These are phyloP conservation scores for Ispidina picta DNA, from an alignment of 2,797 vertebrate genomes.

Conservation along the genomic window DNA sequence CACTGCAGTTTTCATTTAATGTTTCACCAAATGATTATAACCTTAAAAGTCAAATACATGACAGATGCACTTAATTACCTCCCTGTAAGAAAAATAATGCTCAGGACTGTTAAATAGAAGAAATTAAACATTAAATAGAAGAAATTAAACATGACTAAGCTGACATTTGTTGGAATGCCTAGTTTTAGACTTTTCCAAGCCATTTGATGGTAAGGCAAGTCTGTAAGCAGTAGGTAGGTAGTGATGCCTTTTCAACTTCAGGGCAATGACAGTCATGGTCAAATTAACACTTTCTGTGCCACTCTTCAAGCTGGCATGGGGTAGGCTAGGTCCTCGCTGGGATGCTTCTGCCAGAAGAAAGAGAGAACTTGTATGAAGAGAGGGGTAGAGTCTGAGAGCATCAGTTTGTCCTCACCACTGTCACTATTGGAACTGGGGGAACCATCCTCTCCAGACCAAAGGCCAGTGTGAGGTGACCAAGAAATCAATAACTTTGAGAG, in stretches of 20 bases:
- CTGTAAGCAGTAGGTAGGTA: background rate
- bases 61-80: conserved; percentile 58
- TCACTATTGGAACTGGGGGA: fast-evolving
- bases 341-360: background rate
- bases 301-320: fast-evolving
- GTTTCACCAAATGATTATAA: conserved; percentile 59
- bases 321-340: background rate
- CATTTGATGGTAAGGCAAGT: background rate
- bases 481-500: background rate
- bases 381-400: background rate
- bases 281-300: background rate
- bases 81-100: conserved; percentile 39
- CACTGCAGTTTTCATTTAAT: conserved; percentile 46
- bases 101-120: background rate
- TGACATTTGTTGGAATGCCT: conserved; percentile 33
- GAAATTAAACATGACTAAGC: conserved; percentile 60
- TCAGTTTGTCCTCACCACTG: background rate
- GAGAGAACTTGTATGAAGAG: background rate
- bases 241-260: background rate
- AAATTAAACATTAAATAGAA: conserved; percentile 36
- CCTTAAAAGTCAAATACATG: conserved; percentile 59
- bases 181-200: conserved; percentile 29
- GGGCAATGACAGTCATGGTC: fast-evolving
- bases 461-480: background rate
- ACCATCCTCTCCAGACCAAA: background rate